Base-by-base conservation (phyloP, 2,888 invertebrate genomes). In the Cinara cedri region DNA sequence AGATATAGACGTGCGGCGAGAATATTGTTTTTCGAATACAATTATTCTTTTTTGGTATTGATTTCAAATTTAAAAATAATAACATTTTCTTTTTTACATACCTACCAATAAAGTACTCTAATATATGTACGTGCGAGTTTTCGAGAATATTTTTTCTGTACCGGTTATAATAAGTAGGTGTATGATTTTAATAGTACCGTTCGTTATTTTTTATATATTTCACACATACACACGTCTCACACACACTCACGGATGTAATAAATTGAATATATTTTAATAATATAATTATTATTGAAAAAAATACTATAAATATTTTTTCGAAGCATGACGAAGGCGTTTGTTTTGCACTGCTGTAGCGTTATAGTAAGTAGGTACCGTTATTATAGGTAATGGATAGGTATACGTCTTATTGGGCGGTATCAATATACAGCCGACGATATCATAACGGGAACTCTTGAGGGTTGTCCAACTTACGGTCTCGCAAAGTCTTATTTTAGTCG, bases 131-230 rank as follows among this genome's bases (percentile, higher is more conserved):
- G 24, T 9, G 51, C 34, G 34, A 34, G 6, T 34, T 34, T 34
- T 34, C 34, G 34, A 34, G 11, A 51, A 66, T 24, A 4, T n/a
- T 66, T 11, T n/a, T 13, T 51, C 16, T 54, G n/a, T n/a, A 42
- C 34, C 11, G 8, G 34, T 62, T 57, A 21, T 57, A n/a, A n/a
- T n/a, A n/a, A n/a, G n/a, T n/a, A n/a, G n/a, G n/a, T n/a, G n/a
- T n/a, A n/a, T n/a, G n/a, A n/a, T n/a, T 57, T 57, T 51, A 26
- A 68, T 42, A 19, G 19, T 70, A 54, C 54, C 51, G 42, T 70
- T 34, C 42, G 10, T 19, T 8, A 63, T 14, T 57, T 55, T 57
- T 49, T 71, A 46, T n/a, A n/a, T n/a, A 46, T n/a, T 46, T 14
- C 8, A 10, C 14, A 1, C n/a, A 16, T 21, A 49, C 9, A 8